phyloP scores from a whole-genome alignment of 2,113 vertebrate species.

The Asarcornis scutulata region DNA sequence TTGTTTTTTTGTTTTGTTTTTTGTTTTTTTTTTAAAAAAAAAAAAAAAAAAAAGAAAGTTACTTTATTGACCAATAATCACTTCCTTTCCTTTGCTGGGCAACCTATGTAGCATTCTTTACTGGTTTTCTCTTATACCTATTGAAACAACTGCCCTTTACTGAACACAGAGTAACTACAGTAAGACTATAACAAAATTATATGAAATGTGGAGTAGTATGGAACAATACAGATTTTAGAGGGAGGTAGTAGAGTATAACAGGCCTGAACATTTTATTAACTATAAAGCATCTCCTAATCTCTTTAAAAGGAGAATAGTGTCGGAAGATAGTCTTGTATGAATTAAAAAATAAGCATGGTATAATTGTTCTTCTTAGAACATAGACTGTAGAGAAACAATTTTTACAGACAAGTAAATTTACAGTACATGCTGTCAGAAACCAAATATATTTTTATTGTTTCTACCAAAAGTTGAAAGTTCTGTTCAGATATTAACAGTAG shows the following conservation, averaged over 20 bases:
- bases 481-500: neutral
- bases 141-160: neutral
- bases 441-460: neutral
- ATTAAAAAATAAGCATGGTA: neutral
- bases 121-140: neutral
- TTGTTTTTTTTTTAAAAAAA: neutral
- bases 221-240: neutral
- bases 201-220: neutral
- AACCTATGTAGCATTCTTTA: neutral
- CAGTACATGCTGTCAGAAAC: neutral
- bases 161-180: neutral
- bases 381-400: neutral
- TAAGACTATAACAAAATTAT: neutral
- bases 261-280: neutral
- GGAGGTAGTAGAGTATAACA: accelerated
- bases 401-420: neutral
- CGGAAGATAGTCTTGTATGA: neutral
- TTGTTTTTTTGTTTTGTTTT: constrained; percentile 1
- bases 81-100: neutral
- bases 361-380: neutral
- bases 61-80: neutral
- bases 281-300: neutral
- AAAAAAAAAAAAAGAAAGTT: neutral
- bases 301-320: neutral
- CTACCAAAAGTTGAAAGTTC: neutral